A percentile compares a stretch with the other conserved stretches of the same genome.
phyloP scores from a whole-genome alignment of 2,797 vertebrate species.

The Chiroxiphia lanceolata region DNA sequence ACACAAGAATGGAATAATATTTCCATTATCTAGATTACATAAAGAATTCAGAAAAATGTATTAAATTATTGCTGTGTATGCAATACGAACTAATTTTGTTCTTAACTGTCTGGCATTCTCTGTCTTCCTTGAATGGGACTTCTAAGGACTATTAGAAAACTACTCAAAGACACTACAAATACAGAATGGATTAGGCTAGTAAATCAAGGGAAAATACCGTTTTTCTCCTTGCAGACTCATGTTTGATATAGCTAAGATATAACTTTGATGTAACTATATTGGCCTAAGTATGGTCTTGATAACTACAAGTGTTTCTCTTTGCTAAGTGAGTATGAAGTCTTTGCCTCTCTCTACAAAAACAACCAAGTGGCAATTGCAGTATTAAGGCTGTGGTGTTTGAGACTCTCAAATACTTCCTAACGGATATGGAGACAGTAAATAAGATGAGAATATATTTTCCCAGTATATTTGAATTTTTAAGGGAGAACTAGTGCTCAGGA shows the following conservation, averaged over 20 bases:
- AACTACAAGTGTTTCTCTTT: not conserved
- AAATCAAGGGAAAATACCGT: not conserved
- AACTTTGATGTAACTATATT: not conserved
- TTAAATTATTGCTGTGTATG: not conserved
- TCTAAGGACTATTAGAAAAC: not conserved
- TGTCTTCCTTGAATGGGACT: not conserved
- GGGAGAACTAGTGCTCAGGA: not conserved
- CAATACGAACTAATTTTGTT: not conserved
- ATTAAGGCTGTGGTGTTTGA: not conserved
- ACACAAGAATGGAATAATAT: not conserved
- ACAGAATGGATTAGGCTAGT: not conserved
- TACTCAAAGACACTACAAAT: not conserved
- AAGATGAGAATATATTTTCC: not conserved
- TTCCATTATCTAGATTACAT: not conserved
- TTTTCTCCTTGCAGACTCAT: not conserved
- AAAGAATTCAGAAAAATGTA: not conserved
- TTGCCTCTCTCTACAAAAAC: not conserved
- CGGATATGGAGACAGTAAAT: not conserved
- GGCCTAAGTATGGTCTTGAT: not conserved
- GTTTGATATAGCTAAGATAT: not conserved
- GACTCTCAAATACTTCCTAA: not conserved
- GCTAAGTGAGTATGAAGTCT: not conserved
- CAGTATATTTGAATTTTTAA: not conserved
- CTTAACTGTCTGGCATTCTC: not conserved
- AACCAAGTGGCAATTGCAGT: not conserved